These are phyloP conservation scores for Sebastes reedi DNA, from an alignment of 2,797 vertebrate genomes.

Conservation along the genomic window DNA sequence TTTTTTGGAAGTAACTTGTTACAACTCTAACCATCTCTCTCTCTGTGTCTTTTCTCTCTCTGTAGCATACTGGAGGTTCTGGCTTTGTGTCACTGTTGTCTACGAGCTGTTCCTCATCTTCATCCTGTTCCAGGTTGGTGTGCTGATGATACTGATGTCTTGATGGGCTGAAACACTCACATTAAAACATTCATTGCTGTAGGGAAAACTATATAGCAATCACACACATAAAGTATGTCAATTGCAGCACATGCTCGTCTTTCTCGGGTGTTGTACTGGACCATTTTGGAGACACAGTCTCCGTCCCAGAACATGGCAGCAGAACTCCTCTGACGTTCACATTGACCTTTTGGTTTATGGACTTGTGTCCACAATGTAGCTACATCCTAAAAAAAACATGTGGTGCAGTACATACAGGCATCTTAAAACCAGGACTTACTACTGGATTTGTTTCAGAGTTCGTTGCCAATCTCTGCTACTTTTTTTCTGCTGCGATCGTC, in stretches of 20 bases:
- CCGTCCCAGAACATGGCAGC: background rate
- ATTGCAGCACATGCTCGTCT: background rate
- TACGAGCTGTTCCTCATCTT: slow-evolving; percentile 99
- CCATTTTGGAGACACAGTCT: background rate
- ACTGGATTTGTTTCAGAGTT: background rate
- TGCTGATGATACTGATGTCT: background rate
- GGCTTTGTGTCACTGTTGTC: slow-evolving; percentile 97
- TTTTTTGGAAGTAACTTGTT: background rate
- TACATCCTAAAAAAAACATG: background rate
- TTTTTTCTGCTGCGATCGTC: slow-evolving; percentile 6
- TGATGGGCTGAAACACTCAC: background rate
- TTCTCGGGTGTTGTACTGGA: background rate
- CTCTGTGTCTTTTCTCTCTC: background rate
- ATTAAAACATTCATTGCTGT: background rate
- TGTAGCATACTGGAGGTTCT: slow-evolving; percentile 97
- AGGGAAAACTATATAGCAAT: background rate
- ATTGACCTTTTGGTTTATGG: background rate
- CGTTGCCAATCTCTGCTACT: background rate
- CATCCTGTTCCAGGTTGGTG: slow-evolving; percentile 96
- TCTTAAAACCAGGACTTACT: background rate
- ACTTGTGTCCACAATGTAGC: background rate
- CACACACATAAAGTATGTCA: background rate
- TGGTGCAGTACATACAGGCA: background rate
- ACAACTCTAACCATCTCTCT: background rate
- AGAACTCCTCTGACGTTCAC: background rate